Evolutionary conservation across 2,888 invertebrate species (phyloP), one percentile per base, ranked within the genome.

Genomic region (Thelaira solivaga): DNA sequence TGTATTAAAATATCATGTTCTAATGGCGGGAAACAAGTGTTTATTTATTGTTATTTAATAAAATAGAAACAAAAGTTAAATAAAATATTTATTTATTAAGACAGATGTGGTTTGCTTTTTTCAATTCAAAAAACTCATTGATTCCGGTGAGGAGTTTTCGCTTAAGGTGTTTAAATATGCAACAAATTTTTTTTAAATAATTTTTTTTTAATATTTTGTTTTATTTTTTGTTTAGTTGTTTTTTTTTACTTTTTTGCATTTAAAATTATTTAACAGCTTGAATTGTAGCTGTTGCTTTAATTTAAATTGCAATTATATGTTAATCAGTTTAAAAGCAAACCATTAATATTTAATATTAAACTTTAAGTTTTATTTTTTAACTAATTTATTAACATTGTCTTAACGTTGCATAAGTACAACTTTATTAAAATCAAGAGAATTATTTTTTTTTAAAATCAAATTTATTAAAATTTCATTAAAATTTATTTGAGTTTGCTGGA

Each of bases 241-340:
- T 67, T 47, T 41, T 53, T 39, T 65, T 11, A 61, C 41, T 49
- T 57, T 51, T 34, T 57, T 24, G 3, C 20, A 39, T 31, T 77
- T 29, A n/a, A 43, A 11, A 53, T 74, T 75, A 68, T 62, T 61
- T 68, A 75, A 75, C 61, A 53, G 2, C 45, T 47, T 24, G 13
- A 18, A 22, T 29, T 57, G 39, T 11, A 29, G 26, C 29, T 36
- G 16, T 13, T 45, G 53, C 47, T 71, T 71, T 78, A 65, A 74
- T 78, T 78, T 78, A 65, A 74, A 78, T 78, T 78, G 39, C 74
- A 78, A 78, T 78, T 78, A 67, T 71, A 74, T 78, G 78, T 43
- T 78, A 78, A 78, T 78, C 13, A 71, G 64, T 49, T 76, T 10
- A 62, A 67, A 39, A 34, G 55, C 55, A 55, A 53, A 57, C 45